These are phyloP conservation scores for Rallus limicola DNA, from an alignment of 2,113 vertebrate genomes.

Conservation along the genomic window DNA sequence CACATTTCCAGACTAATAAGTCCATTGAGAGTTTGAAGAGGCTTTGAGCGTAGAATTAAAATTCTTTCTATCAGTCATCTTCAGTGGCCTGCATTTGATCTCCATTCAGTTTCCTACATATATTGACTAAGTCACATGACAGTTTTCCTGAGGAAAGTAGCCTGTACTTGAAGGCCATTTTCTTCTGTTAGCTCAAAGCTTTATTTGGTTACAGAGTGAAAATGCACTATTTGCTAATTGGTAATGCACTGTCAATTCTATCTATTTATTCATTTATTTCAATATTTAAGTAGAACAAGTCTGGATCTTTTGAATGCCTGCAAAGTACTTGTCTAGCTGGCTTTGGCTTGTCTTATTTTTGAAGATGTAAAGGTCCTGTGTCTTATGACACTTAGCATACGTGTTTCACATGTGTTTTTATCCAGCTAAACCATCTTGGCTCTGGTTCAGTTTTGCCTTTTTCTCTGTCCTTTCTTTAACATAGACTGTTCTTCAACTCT, in stretches of 20 bases:
- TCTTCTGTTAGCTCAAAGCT: background rate
- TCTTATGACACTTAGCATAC: background rate
- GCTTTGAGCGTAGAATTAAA: constrained; percentile 29
- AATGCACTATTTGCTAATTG: background rate
- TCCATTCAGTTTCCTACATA: background rate
- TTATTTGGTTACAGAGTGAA: background rate
- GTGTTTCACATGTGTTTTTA: background rate
- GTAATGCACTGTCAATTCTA: background rate
- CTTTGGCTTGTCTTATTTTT: background rate
- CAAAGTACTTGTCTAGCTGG: background rate
- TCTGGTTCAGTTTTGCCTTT: background rate
- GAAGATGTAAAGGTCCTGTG: background rate
- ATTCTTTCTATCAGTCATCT: background rate
- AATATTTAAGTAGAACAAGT: background rate
- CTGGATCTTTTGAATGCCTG: background rate
- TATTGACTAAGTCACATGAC: background rate
- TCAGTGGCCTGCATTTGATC: constrained; percentile 21
- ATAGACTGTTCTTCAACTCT: background rate
- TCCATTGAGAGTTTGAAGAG: constrained; percentile 2
- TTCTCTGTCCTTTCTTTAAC: background rate
- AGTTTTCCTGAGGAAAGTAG: background rate
- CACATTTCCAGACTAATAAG: constrained; percentile 32
- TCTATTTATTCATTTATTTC: background rate
- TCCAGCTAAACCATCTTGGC: background rate
- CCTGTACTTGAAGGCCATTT: background rate